Evolutionary conservation across 2,113 vertebrate species (phyloP).

Genomic region (Melanotaenia duboulayi): DNA sequence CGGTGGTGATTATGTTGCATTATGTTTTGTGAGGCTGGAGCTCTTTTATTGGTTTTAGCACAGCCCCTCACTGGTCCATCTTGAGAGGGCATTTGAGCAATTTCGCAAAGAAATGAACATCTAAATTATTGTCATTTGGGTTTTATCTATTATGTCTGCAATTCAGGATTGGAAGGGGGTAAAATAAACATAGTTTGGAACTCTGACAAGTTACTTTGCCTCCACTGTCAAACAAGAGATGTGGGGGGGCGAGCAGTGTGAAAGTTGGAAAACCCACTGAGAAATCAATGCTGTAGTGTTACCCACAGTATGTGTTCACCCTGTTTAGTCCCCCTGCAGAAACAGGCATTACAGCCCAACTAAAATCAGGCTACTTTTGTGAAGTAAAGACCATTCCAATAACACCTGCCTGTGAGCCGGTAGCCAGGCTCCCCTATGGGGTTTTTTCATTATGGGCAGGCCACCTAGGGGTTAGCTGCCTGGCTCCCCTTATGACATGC

Average conservation of each 20-base stretch:
- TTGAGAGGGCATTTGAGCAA: slow-evolving; percentile 42
- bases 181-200: slow-evolving; percentile 63
- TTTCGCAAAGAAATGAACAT: slow-evolving; percentile 60
- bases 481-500: slow-evolving; percentile 64
- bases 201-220: slow-evolving; percentile 65
- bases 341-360: slow-evolving; percentile 60
- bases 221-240: slow-evolving; percentile 57
- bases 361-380: slow-evolving; percentile 72
- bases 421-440: slow-evolving; percentile 71
- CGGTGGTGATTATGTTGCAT: slow-evolving; percentile 45
- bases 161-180: slow-evolving; percentile 55
- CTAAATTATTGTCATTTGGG: slow-evolving; percentile 62
- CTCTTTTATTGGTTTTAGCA: slow-evolving; percentile 39
- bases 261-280: slow-evolving; percentile 45
- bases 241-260: slow-evolving; percentile 64
- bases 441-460: slow-evolving; percentile 76
- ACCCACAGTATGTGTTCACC: slow-evolving; percentile 68
- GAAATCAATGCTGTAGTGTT: slow-evolving; percentile 72
- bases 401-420: slow-evolving; percentile 75
- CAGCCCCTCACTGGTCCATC: slow-evolving; percentile 24
- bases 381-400: slow-evolving; percentile 79
- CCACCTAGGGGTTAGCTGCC: slow-evolving; percentile 72
- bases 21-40: slow-evolving; percentile 32
- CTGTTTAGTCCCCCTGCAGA: slow-evolving; percentile 66
- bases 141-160: slow-evolving; percentile 64